Conservation (phyloP, 2,113 vertebrate genomes). For the Oceanites oceanicus region DNA sequence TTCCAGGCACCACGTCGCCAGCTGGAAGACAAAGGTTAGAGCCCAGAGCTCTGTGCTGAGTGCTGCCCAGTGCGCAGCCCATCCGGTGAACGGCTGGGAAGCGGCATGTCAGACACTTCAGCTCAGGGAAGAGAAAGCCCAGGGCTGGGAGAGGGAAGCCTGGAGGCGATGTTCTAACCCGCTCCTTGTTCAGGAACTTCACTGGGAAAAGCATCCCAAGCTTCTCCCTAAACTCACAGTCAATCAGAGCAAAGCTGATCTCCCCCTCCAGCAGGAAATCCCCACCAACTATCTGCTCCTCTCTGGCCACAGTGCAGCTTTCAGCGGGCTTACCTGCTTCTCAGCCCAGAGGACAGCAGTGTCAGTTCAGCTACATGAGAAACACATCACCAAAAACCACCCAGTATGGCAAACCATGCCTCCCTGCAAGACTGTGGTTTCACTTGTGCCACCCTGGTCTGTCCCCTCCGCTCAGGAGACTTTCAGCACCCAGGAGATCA, state of each 20-base stretch:
- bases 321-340: neutral
- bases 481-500: neutral
- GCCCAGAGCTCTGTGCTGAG: neutral
- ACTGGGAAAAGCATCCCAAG: neutral
- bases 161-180: neutral
- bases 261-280: neutral
- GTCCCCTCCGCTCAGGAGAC: neutral
- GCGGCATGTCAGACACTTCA: accelerated
- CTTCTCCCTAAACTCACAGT: neutral
- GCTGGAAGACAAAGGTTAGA: neutral
- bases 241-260: neutral
- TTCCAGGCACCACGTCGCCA: neutral
- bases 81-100: neutral
- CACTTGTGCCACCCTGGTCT: neutral
- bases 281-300: neutral
- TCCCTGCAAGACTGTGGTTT: neutral
- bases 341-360: neutral
- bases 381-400: neutral
- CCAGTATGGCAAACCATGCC: accelerated
- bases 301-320: neutral
- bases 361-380: neutral
- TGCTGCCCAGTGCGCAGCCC: neutral
- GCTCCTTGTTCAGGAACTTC: neutral
- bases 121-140: neutral
- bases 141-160: neutral